A percentile compares a stretch with the other conserved stretches of the same genome.
These are phyloP conservation scores for Lordiphosa clarofinis DNA, from an alignment of 1,140 invertebrate genomes.

Conservation along the genomic window DNA sequence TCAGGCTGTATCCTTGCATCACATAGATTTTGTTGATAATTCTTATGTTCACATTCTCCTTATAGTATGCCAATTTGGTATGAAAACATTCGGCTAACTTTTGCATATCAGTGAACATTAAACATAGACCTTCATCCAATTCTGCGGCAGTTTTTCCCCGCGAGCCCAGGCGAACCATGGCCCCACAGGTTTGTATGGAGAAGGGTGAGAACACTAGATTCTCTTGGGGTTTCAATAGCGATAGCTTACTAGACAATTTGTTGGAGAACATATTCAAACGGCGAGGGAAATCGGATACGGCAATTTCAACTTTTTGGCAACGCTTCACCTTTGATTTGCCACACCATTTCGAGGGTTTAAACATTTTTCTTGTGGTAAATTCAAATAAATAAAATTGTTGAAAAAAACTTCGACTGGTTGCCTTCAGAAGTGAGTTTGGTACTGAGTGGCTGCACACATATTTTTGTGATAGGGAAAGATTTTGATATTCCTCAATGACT, in stretches of 20 bases:
- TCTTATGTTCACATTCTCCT: conserved; percentile 9
- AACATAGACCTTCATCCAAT: conserved; percentile 79
- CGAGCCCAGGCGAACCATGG: conserved; percentile 82
- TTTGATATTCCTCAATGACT: too few species aligned
- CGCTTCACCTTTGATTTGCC: too few species aligned
- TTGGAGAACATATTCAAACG: conserved; percentile 47
- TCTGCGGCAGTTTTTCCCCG: conserved; percentile 81
- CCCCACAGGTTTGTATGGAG: conserved; percentile 81
- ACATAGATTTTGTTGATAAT: conserved; percentile 75
- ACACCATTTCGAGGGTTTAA: too few species aligned
- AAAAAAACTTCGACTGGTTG: too few species aligned
- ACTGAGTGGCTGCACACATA: too few species aligned
- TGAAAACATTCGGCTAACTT: conserved; percentile 50
- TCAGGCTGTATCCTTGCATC: conserved; percentile 43
- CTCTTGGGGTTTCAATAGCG: conserved; percentile 39
- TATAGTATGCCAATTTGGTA: conserved; percentile 4
- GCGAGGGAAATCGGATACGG: conserved; percentile 37
- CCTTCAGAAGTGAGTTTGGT: too few species aligned
- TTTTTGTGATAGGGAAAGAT: too few species aligned
- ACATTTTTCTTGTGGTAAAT: too few species aligned
- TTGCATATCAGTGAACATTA: conserved; percentile 54
- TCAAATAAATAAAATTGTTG: too few species aligned
- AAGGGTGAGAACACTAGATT: conserved; percentile 79
- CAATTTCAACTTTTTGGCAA: too few species aligned
- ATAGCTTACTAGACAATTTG: conserved; percentile 45